Percentiles rank a stretch among this genome's conserved stretches.
These are phyloP conservation scores for Bryconaethiops microstoma DNA, from an alignment of 2,797 vertebrate species.

Conservation along the genomic window DNA sequence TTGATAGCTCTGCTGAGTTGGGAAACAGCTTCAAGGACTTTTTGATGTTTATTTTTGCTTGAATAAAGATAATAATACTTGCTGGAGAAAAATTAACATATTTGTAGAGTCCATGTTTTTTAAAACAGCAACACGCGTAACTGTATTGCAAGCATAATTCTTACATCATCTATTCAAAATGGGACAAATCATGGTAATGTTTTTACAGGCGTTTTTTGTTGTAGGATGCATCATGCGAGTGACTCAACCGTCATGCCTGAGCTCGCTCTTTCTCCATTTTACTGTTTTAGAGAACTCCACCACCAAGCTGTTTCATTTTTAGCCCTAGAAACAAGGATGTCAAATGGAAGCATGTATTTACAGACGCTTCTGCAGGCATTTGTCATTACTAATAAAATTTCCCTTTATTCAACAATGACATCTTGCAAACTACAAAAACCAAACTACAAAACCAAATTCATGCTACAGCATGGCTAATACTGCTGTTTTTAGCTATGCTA, in stretches of 20 bases:
- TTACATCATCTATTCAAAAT: not conserved
- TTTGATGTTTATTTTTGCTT: not conserved
- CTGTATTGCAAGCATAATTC: not conserved
- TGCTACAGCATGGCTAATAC: no score
- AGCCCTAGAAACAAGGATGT: not conserved
- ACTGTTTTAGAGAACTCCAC: no score
- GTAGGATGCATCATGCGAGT: not conserved
- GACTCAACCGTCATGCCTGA: not conserved
- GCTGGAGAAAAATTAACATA: not conserved
- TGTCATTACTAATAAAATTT: not conserved
- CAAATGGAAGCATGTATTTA: not conserved
- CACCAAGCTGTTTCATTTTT: not conserved
- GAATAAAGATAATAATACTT: not conserved
- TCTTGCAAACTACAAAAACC: no score
- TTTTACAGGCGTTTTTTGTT: not conserved
- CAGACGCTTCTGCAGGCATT: no score
- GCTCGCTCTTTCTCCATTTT: not conserved
- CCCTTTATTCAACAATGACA: no score
- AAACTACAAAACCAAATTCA: no score
- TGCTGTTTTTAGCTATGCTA: no score
- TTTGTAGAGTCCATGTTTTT: no score
- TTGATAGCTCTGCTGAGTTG: constrained; percentile 64
- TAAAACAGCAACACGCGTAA: no score
- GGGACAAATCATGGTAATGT: not conserved
- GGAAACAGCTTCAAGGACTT: constrained; percentile 78